Evolutionary conservation across 2,797 vertebrate species (phyloP).

Genomic region (Australoheros facetus): DNA sequence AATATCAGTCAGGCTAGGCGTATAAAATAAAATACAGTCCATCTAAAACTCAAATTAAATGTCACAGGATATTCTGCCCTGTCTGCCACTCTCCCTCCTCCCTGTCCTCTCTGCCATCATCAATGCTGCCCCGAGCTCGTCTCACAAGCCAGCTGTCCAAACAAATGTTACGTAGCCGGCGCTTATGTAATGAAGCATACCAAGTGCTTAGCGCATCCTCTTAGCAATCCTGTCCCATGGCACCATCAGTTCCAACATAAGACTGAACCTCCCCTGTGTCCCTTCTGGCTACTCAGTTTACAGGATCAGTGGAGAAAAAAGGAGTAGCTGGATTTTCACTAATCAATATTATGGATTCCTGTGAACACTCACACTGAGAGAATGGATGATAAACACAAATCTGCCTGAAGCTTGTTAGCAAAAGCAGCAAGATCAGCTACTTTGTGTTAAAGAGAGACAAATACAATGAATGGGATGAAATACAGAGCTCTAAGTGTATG

Average conservation of each 20-base stretch:
- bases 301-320: neutral
- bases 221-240: conserved; percentile 42
- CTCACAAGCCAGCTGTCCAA: conserved; percentile 78
- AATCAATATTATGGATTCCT: conserved; percentile 35
- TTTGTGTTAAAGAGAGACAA: neutral
- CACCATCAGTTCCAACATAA: conserved; percentile 18
- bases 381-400: conserved; percentile 18
- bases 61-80: conserved; percentile 12
- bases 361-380: conserved; percentile 6
- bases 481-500: conserved; percentile 3
- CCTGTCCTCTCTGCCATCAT: conserved; percentile 26
- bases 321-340: neutral
- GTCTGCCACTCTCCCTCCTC: conserved; percentile 3
- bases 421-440: conserved; percentile 45
- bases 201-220: conserved; percentile 60
- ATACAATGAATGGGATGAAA: neutral
- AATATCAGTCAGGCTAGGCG: neutral
- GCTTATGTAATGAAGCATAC: conserved; percentile 75
- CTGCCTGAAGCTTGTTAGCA: conserved; percentile 21
- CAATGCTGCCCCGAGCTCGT: conserved; percentile 47
- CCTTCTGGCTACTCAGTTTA: neutral
- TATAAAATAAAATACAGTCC: neutral
- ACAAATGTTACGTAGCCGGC: conserved; percentile 70
- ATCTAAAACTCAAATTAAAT: conserved; percentile 23
- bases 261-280: neutral